Base-by-base conservation (phyloP, 2,797 vertebrate species). In the Manis javanica region DNA sequence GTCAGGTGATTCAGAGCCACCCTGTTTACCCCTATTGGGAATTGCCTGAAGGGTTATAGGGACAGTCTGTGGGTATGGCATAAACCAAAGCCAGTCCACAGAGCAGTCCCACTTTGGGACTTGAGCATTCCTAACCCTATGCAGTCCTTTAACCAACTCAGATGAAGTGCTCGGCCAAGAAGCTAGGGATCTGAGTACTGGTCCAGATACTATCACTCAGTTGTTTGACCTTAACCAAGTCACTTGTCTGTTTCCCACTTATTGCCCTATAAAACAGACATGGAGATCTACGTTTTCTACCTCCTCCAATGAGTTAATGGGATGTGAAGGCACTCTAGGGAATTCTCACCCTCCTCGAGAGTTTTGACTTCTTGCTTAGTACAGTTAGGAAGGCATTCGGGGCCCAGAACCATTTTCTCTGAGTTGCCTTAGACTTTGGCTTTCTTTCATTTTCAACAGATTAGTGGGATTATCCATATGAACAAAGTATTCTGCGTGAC, bases 391-490 rank as follows among this genome's bases (percentile, higher is more conserved):
- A 71, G 82, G 49, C n/a, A 4, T 26, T 23, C 8, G 34, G 53
- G 15, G 19, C 55, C 59, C 39, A 34, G 49, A 63, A 19, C 53
- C 5, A 2, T 15, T 46, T 31, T 61, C 69, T 77, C 57, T 14
- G 57, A 49, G 39, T 26, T 31, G 46, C 71, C 85, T 51, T 42
- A 86, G 29, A 10, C 19, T 77, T 59, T 42, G 49, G 5, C 89
- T 51, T 37, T 37, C 89, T 51, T 94, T 79, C 59, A 2, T 77
- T 53, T 63, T 61, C 71, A 42, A 71, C 87, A 98, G 98, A 93
- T 98, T 37, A 98, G 96, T 53, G 98, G 98, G 18, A 97, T 98
- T 31, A 34, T 96, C 42, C 98, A 97, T 26, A 96, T 98, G 96
- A 98, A 98, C 57, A 92, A 95, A 64, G 92, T 83, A 21, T 98